Conservation (phyloP, 2,113 vertebrate species). For the Pseudorasbora parva region DNA sequence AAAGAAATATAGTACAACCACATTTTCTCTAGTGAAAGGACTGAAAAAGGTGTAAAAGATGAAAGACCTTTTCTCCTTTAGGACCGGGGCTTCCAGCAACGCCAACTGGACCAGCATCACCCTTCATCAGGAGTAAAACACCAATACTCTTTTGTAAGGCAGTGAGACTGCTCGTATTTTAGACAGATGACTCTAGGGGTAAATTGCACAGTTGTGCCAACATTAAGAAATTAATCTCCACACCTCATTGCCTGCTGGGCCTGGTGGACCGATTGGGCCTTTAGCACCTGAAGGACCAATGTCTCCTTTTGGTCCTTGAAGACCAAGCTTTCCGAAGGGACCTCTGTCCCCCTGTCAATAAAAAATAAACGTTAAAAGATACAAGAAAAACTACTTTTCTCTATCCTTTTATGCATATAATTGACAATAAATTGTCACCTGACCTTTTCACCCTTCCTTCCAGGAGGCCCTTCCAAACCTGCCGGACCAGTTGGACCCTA, state of each 20-base stretch:
- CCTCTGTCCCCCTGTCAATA: constrained; percentile 79
- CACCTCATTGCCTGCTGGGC: constrained; percentile 81
- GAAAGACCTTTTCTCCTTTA: constrained; percentile 77
- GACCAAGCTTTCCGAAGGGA: constrained; percentile 70
- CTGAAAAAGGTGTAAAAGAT: neutral
- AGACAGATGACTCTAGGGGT: neutral
- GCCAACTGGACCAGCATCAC: constrained; percentile 74
- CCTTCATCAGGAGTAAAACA: constrained; percentile 61
- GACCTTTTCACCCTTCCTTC: constrained; percentile 84
- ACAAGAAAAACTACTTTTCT: neutral
- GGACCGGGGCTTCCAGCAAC: constrained; percentile 75
- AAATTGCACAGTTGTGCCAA: neutral
- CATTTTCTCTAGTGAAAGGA: neutral
- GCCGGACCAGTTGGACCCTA: constrained; percentile 77
- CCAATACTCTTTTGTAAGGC: neutral
- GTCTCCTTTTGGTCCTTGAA: constrained; percentile 73
- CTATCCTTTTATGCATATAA: neutral
- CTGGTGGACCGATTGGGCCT: constrained; percentile 71
- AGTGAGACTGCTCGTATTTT: neutral
- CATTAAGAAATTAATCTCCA: neutral
- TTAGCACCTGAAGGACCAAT: constrained; percentile 73
- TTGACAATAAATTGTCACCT: constrained; percentile 24
- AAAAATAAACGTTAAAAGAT: neutral
- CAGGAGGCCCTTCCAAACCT: constrained; percentile 75
- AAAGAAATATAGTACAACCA: neutral